Base-by-base conservation (phyloP, 2,888 invertebrate genomes). In the Geotrupes spiniger region DNA sequence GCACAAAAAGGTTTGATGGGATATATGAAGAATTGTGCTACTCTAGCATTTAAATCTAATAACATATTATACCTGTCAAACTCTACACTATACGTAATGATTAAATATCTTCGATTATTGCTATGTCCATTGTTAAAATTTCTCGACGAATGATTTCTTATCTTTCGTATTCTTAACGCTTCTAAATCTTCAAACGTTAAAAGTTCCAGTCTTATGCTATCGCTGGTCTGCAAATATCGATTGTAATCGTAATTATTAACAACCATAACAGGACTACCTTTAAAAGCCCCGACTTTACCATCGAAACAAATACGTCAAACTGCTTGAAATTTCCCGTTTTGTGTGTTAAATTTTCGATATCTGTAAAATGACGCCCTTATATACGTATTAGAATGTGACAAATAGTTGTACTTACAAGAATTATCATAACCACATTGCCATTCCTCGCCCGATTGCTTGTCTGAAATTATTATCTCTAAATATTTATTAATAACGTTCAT, bases 251-350 rank as follows among this genome's bases (percentile, higher is more conserved):
- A 4, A 16, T 8, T 11, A 33, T 42, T 10, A 6, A 12, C 12
- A 17, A 36, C 8, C 25, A 11, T 25, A 10, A 12, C 11, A 36
- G 36, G 3, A 36, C 9, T 68, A 78, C 77, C 68, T 77, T 76
- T 45, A 78, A 61, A 33, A 79, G 62, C 33, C 78, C 78, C 9
- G 77, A 77, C 63, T 76, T 77, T 21, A 79, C 63, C 79, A 79
- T 79, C 4, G 76, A 71, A 4, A 75, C 64, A 60, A 79, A 79
- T 21, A 77, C 73, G 52, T 76, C 72, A 56, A 78, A 79, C 52
- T 76, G 76, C 58, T 79, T 79, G 60, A 73, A 79, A 64, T 78
- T 78, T 37, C 79, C 79, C 4, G 78, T 78, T 63, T 77, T 76
- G 17, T 76, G 75, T 1, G 78, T 79, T 45, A 78, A 64, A 59